These are phyloP conservation scores for Apteryx mantelli DNA, from an alignment of 2,113 vertebrate species.

Conservation along the genomic window DNA sequence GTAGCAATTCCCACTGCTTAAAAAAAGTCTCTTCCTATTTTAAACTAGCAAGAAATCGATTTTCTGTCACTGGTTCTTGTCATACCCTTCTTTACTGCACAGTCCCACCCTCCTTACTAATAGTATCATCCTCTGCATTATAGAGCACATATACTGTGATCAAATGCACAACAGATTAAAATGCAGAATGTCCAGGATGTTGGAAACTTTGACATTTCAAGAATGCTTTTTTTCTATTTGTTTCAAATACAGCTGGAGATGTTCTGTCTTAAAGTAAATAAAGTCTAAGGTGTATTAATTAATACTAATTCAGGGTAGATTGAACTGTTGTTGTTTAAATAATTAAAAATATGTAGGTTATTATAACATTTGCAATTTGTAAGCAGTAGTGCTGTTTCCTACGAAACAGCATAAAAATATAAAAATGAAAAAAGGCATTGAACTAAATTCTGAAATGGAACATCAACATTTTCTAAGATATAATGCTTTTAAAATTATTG, in stretches of 20 bases:
- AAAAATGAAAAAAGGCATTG: neutral
- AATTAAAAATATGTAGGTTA: neutral
- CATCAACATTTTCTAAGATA: too few relatives aligned
- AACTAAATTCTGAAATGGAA: neutral
- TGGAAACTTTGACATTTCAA: accelerated
- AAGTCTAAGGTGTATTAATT: neutral
- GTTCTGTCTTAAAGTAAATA: neutral
- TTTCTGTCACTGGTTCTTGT: neutral
- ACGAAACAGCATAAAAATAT: neutral
- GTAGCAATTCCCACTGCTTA: neutral
- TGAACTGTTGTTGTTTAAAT: neutral
- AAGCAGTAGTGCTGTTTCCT: neutral
- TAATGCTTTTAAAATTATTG: neutral
- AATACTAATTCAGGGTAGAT: too few relatives aligned
- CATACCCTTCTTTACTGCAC: neutral
- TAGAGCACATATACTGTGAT: neutral
- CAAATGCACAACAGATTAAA: accelerated
- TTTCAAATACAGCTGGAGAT: neutral
- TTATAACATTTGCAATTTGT: too few relatives aligned
- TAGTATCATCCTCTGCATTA: neutral
- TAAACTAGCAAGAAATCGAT: neutral
- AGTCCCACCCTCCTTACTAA: neutral
- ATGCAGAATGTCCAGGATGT: accelerated
- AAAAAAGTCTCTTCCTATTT: accelerated
- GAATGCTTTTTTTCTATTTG: neutral